phyloP scores from a whole-genome alignment of 2,113 vertebrate genomes.

The Microcebus tavaratra region DNA sequence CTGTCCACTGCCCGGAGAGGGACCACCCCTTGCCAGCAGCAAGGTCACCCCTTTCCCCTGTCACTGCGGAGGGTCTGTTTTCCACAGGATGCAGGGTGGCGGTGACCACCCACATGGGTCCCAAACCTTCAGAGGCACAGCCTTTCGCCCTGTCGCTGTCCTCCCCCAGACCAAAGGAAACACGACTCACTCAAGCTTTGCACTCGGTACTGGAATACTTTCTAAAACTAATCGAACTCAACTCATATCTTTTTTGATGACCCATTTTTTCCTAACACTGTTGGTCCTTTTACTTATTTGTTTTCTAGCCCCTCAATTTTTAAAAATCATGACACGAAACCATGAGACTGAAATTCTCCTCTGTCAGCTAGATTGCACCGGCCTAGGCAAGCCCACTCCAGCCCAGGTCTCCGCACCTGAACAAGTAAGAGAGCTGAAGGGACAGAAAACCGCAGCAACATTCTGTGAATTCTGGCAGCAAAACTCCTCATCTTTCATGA shows the following conservation, averaged over 20 bases:
- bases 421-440: background rate
- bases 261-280: background rate
- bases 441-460: background rate
- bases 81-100: fast-evolving
- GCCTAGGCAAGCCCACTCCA: fast-evolving
- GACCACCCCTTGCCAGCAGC: fast-evolving
- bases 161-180: background rate
- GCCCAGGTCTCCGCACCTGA: background rate
- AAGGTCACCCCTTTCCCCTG: background rate
- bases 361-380: background rate
- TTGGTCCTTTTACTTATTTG: background rate
- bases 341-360: background rate
- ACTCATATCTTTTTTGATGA: background rate
- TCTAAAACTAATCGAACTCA: background rate
- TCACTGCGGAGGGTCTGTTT: background rate
- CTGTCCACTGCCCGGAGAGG: background rate
- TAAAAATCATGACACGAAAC: background rate
- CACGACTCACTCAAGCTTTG: background rate
- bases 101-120: fast-evolving
- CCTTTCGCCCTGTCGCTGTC: too few species aligned
- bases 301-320: background rate
- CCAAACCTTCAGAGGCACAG: background rate
- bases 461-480: background rate
- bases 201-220: background rate
- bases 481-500: background rate